Percentiles rank a stretch among this genome's conserved stretches.
Evolutionary conservation across 2,797 vertebrate genomes (phyloP).

Genomic region (Halcyon chelicuti): DNA sequence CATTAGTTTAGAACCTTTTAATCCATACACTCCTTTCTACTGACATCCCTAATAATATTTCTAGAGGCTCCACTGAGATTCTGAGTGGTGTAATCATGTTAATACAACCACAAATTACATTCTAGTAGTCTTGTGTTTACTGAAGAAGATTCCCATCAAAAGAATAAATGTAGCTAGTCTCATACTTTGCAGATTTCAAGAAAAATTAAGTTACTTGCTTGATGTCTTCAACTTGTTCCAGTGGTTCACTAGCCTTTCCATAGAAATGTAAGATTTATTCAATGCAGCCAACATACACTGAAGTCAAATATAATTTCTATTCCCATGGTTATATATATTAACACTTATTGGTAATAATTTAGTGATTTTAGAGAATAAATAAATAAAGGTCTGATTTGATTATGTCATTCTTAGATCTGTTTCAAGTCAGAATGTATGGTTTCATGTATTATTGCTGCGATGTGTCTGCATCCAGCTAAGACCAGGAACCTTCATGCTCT

Average conservation of each 20-base stretch:
- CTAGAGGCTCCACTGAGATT: slow-evolving; percentile 25
- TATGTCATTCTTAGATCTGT: not conserved
- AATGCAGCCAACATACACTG: not conserved
- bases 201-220: not conserved
- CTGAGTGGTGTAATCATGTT: slow-evolving; percentile 47
- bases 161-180: not conserved
- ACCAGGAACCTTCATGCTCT: not conserved
- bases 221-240: not conserved
- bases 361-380: not conserved
- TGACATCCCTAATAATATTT: slow-evolving; percentile 44
- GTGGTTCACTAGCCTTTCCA: not conserved
- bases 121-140: slow-evolving; percentile 49
- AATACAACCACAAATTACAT: slow-evolving; percentile 58
- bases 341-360: not conserved
- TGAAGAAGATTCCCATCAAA: slow-evolving; percentile 31
- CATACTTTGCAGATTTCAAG: not conserved
- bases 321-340: not conserved
- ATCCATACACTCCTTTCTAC: slow-evolving; percentile 23
- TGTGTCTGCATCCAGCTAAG: not conserved
- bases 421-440: not conserved
- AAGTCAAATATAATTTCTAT: not conserved
- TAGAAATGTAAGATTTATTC: not conserved
- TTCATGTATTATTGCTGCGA: not conserved
- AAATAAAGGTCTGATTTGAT: not conserved
- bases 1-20: slow-evolving; percentile 65